phyloP scores from a whole-genome alignment of 2,113 vertebrate genomes.

The Emydura subglobosa region DNA sequence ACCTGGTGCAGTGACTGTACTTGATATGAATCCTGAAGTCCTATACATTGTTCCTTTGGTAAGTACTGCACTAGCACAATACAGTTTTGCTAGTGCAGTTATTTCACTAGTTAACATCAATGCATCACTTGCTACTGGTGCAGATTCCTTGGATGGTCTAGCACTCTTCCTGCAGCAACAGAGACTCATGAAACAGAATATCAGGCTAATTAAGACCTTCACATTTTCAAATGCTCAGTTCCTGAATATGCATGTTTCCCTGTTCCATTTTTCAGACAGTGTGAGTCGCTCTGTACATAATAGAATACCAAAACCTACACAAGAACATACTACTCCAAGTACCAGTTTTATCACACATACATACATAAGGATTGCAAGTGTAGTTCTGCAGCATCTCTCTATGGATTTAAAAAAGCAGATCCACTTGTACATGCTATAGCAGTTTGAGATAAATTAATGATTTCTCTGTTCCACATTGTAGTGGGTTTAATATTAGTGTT shows the following conservation, averaged over 20 bases:
- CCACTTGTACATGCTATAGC: neutral
- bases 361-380: neutral
- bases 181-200: constrained; percentile 27
- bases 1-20: rapidly evolving
- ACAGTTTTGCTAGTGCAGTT: neutral
- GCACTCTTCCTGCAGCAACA: neutral
- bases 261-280: neutral
- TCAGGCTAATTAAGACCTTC: neutral
- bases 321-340: neutral
- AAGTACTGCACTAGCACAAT: neutral
- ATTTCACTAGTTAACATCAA: neutral
- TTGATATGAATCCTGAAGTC: neutral
- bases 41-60: neutral
- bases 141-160: neutral
- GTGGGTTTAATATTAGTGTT: neutral
- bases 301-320: neutral
- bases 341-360: neutral
- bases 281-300: neutral
- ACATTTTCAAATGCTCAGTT: constrained; percentile 11
- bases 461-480: neutral
- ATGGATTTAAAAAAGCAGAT: neutral
- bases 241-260: neutral
- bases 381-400: neutral
- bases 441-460: neutral
- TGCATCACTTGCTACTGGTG: neutral